Evolutionary conservation across 2,888 invertebrate species (phyloP), one percentile per base, ranked within the genome.

Genomic region (Nephrotoma flavescens): DNA sequence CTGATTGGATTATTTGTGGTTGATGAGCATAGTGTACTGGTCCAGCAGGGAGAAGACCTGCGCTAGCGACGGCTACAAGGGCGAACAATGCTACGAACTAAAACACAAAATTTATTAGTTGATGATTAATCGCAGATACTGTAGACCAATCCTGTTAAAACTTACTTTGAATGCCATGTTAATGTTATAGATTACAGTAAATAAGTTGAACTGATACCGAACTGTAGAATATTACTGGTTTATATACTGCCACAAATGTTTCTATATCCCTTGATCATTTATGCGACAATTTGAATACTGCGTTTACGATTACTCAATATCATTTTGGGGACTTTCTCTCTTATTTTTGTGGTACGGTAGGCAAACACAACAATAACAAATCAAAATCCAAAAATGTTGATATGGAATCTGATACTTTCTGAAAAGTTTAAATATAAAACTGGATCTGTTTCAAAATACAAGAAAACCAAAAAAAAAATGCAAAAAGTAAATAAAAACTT

Each of bases 41-140:
- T n/a, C 42, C 84, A 84, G n/a, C 84, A 42, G 41, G 84, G 9
- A 42, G 42, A 6, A 42, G 84, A 87, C 90, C 90, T 87, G 91
- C 91, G 45, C 89, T 88, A 86, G 88, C 90, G 42, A 89, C 89
- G 86, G 89, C 90, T 87, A 90, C 88, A 85, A 89, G 89, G 87
- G 90, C 88, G 83, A 91, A 89, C n/a, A 91, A 87, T 87, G 89
- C 89, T 86, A 91, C 44, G 83, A 90, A 89, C 91, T 91, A 88
- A 85, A 87, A 85, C 0, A n/a, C 7, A 84, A 42, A 11, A 12
- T 41, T 12, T 12, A n/a, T 42, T 42, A 19, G 15, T 84, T 84
- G 0, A 42, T n/a, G 31, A 31, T 31, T 31, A 31, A 31, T 6
- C 11, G n/a, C n/a, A 0, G 12, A 2, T 12, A 4, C 11, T 2